These are phyloP conservation scores for Empis stercorea DNA, from an alignment of 2,888 invertebrate genomes.

Conservation along the genomic window DNA sequence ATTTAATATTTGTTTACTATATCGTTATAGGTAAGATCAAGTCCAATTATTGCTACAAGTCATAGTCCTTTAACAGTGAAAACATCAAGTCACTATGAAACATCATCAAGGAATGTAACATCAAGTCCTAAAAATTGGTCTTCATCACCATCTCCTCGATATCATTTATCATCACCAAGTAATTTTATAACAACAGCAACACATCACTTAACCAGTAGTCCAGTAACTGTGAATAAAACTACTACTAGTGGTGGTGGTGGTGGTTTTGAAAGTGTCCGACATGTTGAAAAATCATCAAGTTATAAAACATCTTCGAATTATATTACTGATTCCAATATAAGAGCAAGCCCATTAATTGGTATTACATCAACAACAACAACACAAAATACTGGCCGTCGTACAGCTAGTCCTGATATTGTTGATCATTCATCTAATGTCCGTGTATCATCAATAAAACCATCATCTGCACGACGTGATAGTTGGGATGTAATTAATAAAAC, in stretches of 20 bases:
- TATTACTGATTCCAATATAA: constrained; percentile 30
- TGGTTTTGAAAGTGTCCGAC: constrained; percentile 28
- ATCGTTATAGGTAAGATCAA: constrained; percentile 30
- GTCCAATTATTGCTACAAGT: constrained; percentile 25
- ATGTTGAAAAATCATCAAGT: constrained; percentile 38
- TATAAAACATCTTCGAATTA: constrained; percentile 41
- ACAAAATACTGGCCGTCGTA: constrained; percentile 37
- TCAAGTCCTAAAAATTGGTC: constrained; percentile 31
- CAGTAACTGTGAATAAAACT: constrained; percentile 21
- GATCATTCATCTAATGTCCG: constrained; percentile 45
- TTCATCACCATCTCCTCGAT: constrained; percentile 29
- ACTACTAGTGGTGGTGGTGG: constrained; percentile 8
- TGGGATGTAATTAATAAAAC: constrained; percentile 77
- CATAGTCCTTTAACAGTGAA: constrained; percentile 35
- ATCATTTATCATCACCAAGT: constrained; percentile 40
- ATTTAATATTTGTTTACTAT: neutral
- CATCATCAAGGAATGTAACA: constrained; percentile 24
- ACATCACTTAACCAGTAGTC: constrained; percentile 31
- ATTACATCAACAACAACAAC: constrained; percentile 31
- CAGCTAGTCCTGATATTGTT: constrained; percentile 42
- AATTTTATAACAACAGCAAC: constrained; percentile 41
- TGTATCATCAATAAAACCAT: constrained; percentile 46
- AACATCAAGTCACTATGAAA: constrained; percentile 32
- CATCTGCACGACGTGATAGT: constrained; percentile 52
- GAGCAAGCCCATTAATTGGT: constrained; percentile 43